A percentile compares a stretch with the other conserved stretches of the same genome.
These are phyloP conservation scores for Cisticola juncidis DNA, from an alignment of 2,113 vertebrate species.

Conservation along the genomic window DNA sequence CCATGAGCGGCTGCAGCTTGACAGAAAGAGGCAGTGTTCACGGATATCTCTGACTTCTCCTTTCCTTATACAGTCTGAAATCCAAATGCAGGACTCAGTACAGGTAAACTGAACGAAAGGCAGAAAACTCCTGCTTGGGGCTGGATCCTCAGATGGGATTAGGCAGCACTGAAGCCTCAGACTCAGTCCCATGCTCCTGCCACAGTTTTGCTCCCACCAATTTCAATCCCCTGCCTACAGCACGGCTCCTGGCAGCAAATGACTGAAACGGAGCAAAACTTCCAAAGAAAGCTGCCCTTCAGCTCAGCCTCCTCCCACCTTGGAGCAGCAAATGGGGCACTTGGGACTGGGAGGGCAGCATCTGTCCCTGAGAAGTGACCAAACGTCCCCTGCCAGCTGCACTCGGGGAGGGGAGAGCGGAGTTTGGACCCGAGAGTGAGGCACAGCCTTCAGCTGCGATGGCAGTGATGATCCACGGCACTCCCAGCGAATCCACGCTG, in stretches of 20 bases:
- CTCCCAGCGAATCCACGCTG: not conserved
- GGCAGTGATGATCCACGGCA: fast-evolving
- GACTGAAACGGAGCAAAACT: not conserved
- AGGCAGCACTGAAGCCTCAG: not conserved
- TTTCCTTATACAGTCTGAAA: not conserved
- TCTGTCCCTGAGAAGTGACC: not conserved
- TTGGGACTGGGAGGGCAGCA: fast-evolving
- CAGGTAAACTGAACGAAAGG: not conserved
- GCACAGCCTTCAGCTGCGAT: not conserved
- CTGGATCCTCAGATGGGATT: not conserved
- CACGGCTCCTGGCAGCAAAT: not conserved
- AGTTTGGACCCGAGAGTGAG: fast-evolving
- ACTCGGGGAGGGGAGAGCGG: fast-evolving
- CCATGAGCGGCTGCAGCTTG: not conserved
- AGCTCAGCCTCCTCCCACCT: not conserved
- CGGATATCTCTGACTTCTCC: not conserved
- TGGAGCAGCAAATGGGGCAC: fast-evolving
- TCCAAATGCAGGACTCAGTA: not conserved
- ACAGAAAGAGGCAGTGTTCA: not conserved
- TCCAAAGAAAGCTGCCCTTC: not conserved
- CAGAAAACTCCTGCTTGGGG: not conserved
- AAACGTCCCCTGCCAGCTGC: fast-evolving
- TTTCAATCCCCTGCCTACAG: not conserved
- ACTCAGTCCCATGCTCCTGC: not conserved
- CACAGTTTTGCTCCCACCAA: not conserved